These are phyloP conservation scores for Streptopelia turtur DNA, from an alignment of 2,797 vertebrate genomes.

Conservation along the genomic window DNA sequence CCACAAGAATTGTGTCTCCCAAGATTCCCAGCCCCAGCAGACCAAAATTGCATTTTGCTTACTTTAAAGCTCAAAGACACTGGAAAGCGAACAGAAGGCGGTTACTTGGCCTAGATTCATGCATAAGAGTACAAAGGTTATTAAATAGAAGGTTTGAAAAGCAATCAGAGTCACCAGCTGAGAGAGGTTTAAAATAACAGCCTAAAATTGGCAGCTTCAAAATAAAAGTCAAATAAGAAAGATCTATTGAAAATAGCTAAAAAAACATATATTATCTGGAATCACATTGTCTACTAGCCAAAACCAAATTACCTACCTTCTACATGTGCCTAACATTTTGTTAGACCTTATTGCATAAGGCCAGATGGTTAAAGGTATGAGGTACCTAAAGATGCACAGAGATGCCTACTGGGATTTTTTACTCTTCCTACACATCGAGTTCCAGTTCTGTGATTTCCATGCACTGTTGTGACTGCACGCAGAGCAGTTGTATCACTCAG, in stretches of 20 bases:
- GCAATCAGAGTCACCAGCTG: slow-evolving; percentile 70
- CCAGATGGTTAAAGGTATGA: neutral
- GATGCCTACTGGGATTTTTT: neutral
- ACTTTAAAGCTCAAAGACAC: slow-evolving; percentile 48
- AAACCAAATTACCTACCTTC: neutral
- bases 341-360: neutral
- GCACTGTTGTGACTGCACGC: neutral
- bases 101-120: slow-evolving; percentile 59
- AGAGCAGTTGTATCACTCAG: neutral
- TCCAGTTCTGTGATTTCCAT: neutral
- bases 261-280: neutral
- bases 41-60: slow-evolving; percentile 59
- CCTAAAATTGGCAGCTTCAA: slow-evolving; percentile 46
- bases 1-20: neutral
- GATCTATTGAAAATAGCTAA: neutral
- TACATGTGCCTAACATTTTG: neutral
- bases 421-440: neutral
- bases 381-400: neutral
- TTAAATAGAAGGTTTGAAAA: slow-evolving; percentile 73
- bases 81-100: slow-evolving; percentile 53
- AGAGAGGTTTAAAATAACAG: slow-evolving; percentile 70
- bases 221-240: slow-evolving; percentile 37
- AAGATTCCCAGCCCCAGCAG: slow-evolving; percentile 12
- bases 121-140: slow-evolving; percentile 62
- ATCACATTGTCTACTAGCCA: neutral